Evolutionary conservation across 2,797 vertebrate genomes (phyloP), one percentile per base, ranked within the genome.

Genomic region (Pseudochaenichthys georgianus): DNA sequence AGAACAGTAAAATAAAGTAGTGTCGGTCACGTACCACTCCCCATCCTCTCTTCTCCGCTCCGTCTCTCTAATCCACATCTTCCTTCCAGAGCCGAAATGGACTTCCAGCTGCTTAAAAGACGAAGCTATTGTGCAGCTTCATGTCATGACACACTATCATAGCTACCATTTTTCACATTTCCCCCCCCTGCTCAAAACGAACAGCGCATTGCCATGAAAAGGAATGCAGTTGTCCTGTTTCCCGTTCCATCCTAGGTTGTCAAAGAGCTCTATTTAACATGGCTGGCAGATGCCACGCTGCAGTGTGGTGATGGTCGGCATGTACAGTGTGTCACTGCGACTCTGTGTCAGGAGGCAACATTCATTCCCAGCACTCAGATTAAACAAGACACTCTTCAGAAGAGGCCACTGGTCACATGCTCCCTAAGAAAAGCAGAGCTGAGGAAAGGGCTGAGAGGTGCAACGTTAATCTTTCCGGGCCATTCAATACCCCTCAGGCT

Each of bases 51-150:
- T 34, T 50, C 60, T 21, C 61, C 2, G 4, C 16, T 17, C 57
- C 41, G 55, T 48, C 64, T 63, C 68, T 42, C 55, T 73, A 64
- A 77, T 83, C 71, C 77, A 62, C 76, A 58, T 76, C 66, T n/a
- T 64, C 47, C 66, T 51, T 72, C 50, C 65, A 61, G 55, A 71
- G 79, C 63, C 0, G 16, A 64, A 9, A 72, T 64, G 13, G 64
- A 75, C 83, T 63, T 74, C 78, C 82, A 67, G 84, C 78, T 85
- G 76, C 73, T 81, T 66, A 50, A 76, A 83, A 76, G 74, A 83
- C 63, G 58, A 74, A 69, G 82, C 72, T 62, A 17, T 82, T 81
- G 81, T 87, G 59, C 17, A 8, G 60, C 75, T 83, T 50, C 13
- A 8, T 83, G 78, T 89, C 79, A 78, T 13, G 68, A 77, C 73